These are phyloP conservation scores for Melipona quadrifasciata DNA, from an alignment of 1,140 invertebrate species.

Conservation along the genomic window DNA sequence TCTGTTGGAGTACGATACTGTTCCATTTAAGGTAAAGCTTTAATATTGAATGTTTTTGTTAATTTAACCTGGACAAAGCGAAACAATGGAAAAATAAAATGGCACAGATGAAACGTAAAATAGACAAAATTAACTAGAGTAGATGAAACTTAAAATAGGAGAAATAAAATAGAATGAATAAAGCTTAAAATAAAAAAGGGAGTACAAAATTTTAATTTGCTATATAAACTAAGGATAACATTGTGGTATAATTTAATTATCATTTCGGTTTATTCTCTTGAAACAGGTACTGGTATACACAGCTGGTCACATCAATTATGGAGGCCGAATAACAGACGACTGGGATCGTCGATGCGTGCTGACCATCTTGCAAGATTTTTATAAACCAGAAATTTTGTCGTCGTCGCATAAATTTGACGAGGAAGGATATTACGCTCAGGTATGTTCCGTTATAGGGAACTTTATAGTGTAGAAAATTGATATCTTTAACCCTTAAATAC, in stretches of 20 bases:
- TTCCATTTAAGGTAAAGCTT: constrained; percentile 84
- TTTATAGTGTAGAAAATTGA: no score
- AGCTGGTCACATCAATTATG: constrained; percentile 93
- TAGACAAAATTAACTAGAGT: no score
- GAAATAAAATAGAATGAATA: no score
- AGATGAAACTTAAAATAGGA: no score
- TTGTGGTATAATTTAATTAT: constrained; percentile 4
- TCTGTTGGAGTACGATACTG: constrained; percentile 84
- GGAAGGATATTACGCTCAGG: constrained; percentile 84
- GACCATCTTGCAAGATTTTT: constrained; percentile 88
- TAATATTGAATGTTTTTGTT: no score
- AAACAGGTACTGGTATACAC: constrained; percentile 84
- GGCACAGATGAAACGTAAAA: no score
- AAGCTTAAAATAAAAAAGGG: no score
- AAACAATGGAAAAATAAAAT: no score
- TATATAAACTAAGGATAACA: neutral
- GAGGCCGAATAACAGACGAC: constrained; percentile 92
- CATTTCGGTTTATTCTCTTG: neutral
- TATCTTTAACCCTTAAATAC: no score
- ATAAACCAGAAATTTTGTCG: constrained; percentile 83
- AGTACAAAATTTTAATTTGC: no score
- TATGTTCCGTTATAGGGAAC: constrained; percentile 53
- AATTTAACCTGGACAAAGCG: no score
- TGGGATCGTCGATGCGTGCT: constrained; percentile 91
- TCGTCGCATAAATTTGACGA: constrained; percentile 85